These are phyloP conservation scores for Meta bourneti DNA, from an alignment of 2,888 invertebrate genomes.

Conservation along the genomic window DNA sequence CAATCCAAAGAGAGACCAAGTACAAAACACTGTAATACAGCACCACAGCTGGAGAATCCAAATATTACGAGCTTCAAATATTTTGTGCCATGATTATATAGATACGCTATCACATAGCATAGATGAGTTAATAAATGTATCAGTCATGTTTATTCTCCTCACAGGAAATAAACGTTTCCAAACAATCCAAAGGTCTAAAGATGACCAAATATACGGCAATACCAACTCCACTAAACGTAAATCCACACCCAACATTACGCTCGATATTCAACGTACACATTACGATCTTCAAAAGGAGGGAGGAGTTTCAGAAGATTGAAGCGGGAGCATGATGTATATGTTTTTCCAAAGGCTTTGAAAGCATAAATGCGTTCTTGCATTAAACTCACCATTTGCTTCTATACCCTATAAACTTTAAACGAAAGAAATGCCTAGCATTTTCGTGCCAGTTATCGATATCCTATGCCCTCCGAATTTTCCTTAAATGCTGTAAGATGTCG, in stretches of 20 bases:
- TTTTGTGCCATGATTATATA: no score
- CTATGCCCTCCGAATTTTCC: slow-evolving; percentile 24
- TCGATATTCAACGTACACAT: background rate
- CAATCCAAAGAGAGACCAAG: no score
- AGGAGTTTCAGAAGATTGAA: background rate
- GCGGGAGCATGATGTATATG: background rate
- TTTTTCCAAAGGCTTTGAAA: slow-evolving; percentile 17
- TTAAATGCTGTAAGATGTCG: slow-evolving; percentile 43
- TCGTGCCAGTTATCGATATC: slow-evolving; percentile 35
- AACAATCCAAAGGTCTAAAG: background rate
- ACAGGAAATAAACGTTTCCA: background rate
- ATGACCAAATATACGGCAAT: background rate
- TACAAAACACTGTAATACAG: no score
- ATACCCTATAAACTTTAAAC: background rate
- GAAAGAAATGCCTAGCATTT: slow-evolving; percentile 8
- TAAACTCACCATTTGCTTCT: background rate
- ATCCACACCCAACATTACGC: background rate
- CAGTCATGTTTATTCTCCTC: no score
- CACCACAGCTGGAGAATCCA: no score
- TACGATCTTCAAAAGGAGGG: background rate
- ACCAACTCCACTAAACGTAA: background rate
- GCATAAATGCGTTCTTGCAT: slow-evolving; percentile 18
- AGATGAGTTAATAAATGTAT: no score
- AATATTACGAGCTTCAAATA: no score
- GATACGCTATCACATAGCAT: no score